Evolutionary conservation across 2,797 vertebrate species (phyloP).

Genomic region (Ambastaia sidthimunki): DNA sequence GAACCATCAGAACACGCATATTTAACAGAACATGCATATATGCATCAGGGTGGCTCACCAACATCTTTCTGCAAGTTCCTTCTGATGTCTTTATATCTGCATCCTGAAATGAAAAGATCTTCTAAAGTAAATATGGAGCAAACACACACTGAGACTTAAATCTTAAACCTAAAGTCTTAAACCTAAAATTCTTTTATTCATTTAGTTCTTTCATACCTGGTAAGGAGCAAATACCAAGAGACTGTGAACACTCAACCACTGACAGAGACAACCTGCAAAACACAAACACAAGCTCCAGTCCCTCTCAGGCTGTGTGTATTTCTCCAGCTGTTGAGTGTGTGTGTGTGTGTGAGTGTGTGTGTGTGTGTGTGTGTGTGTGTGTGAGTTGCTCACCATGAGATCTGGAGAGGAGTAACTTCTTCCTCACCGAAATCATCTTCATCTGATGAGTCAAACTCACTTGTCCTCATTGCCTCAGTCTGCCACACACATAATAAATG

Average conservation of each 20-base stretch:
- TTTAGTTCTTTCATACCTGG: slow-evolving; percentile 78
- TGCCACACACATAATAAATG: slow-evolving; percentile 14
- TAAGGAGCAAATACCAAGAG: slow-evolving; percentile 86
- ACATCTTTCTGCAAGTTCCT: slow-evolving; percentile 87
- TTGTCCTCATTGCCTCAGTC: slow-evolving; percentile 69
- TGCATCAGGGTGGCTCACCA: slow-evolving; percentile 72
- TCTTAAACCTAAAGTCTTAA: too few relatives aligned
- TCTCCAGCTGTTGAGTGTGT: neutral
- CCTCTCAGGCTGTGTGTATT: neutral
- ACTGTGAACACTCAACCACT: slow-evolving; percentile 77
- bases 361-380: neutral
- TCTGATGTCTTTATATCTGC: slow-evolving; percentile 87
- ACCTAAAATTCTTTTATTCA: neutral
- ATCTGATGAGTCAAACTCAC: slow-evolving; percentile 88
- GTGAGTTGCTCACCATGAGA: slow-evolving; percentile 83
- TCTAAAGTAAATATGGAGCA: neutral
- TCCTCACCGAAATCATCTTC: slow-evolving; percentile 82
- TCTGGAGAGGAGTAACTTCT: slow-evolving; percentile 75
- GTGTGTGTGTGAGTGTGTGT: neutral
- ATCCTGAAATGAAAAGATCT: slow-evolving; percentile 74
- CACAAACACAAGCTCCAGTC: slow-evolving; percentile 1
- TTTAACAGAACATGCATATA: neutral
- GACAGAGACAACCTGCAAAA: slow-evolving; percentile 83
- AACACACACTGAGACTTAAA: neutral
- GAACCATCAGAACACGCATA: too few relatives aligned